Evolutionary conservation across 2,888 invertebrate genomes (phyloP).

Genomic region (Limnephilus auricula): DNA sequence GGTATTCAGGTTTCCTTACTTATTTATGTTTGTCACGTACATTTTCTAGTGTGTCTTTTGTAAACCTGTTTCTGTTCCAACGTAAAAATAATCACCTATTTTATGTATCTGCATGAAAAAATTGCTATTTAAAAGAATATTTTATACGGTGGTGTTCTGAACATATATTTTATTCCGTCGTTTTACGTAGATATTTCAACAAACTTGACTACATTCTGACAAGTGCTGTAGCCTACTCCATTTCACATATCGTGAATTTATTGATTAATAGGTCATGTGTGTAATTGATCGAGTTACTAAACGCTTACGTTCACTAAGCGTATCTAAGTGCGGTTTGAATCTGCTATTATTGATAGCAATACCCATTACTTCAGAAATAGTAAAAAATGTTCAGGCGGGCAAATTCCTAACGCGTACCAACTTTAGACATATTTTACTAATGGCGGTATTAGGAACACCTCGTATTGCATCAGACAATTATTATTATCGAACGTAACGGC

Average conservation of each 20-base stretch:
- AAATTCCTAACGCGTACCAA: not conserved
- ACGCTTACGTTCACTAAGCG: not conserved
- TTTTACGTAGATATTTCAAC: not conserved
- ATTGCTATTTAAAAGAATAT: not conserved
- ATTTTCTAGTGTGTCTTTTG: not conserved
- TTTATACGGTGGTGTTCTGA: not conserved
- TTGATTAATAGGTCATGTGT: not conserved
- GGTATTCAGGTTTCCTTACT: not conserved
- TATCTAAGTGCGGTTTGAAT: not conserved
- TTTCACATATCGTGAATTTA: not conserved
- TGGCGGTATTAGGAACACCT: slow-evolving; percentile 21
- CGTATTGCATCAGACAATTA: slow-evolving; percentile 53
- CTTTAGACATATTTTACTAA: not conserved
- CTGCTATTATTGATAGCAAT: not conserved
- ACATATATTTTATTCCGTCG: not conserved
- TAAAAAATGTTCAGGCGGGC: not conserved
- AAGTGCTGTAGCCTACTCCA: not conserved
- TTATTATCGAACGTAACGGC: slow-evolving; percentile 60
- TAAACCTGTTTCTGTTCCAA: not conserved
- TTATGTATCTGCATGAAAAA: not conserved
- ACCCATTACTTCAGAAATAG: not conserved
- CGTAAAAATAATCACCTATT: not conserved
- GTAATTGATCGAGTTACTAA: not conserved
- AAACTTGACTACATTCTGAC: not conserved
- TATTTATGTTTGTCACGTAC: not conserved